Base-by-base conservation (phyloP, 2,113 vertebrate genomes). In the Brienomyrus brachyistius region DNA sequence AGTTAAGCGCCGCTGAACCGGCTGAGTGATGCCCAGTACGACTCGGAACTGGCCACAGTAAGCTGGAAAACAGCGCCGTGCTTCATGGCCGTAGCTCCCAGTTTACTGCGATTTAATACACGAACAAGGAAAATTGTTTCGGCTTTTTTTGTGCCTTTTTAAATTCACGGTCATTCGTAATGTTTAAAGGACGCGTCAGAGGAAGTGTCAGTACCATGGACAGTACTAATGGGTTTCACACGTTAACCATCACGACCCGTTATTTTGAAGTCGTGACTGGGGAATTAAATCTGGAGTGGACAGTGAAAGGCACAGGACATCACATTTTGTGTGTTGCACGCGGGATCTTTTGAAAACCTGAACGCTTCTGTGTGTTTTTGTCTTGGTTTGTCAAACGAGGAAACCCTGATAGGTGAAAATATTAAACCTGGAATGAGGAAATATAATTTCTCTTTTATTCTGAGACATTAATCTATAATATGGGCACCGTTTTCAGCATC, bases 121-220 rank as follows among this genome's bases (percentile, higher is more conserved):
- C 4, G 35, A 80, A 80, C 15, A 7, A 40, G 70, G 11, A 19
- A 19, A 35, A 40, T 17, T 1, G 3, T 31, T 70, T 40, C 40
- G 40, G 40, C 40, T 40, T 40, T 40, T 70, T 27, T n/a, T 70
- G 62, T 70, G 62, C 3, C 3, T 13, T 70, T 31, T 31, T 10
- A 70, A 70, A 70, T 70, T 9, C 62, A 31, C 10, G 6, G 85
- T 6, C 50, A 9, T 56, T 51, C 51, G 85, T 87, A 17, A 86
- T 52, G 50, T 87, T 87, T 7, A 31, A 54, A 87, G 48, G 51
- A 54, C n/a, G 54, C 17, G 86, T 43, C 7, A 45, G n/a, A 21
- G 2, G n/a, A 43, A 19, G 54, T 51, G 50, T 88, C 87, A 88
- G 87, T 66, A 88, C 87, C 87, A 88, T 88, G 87, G 87, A 88